Base-by-base conservation (phyloP, 2,888 invertebrate genomes). In the Lochmaea capreae region DNA sequence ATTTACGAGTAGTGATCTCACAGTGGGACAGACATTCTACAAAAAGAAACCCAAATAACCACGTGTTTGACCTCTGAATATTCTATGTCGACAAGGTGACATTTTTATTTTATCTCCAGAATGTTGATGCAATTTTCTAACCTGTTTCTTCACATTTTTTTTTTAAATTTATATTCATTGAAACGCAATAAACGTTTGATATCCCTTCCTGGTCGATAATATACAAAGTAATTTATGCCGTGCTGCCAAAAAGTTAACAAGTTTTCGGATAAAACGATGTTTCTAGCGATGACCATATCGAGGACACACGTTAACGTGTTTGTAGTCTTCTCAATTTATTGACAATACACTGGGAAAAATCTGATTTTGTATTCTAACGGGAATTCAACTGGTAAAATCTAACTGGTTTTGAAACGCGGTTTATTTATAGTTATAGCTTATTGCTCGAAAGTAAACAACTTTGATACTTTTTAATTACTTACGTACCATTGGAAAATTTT, bases 1-100 rank as follows among this genome's bases (percentile, higher is more conserved):
- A 79, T 79, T 79, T 79, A 79, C 76, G 78, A 77, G 72, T 75
- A 57, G 74, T 73, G 18, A 54, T 63, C 62, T 73, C 78, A 73
- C 78, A 73, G 77, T 78, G 71, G 79, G 78, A 77, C 78, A 76
- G 70, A 73, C 76, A 78, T 75, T 78, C 78, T 78, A 77, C 77
- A 78, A 78, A 76, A 77, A 71, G 74, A 78, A 75, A 75, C 71
- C 77, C 68, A 72, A 75, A 76, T 74, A 58, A 73, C 79, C 78
- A 78, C 78, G 78, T 79, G 78, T 77, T 57, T 78, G 79, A 79
- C 79, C 78, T 78, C 77, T 72, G 73, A 58, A 54, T 54, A 76
- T 70, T 76, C 67, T 72, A 75, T 71, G 73, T 69, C 71, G 73
- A 57, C 74, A 71, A 75, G 77, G 76, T 79, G 79, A 79, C 78